Evolutionary conservation across 2,888 invertebrate species (phyloP), one percentile per base, ranked within the genome.

Genomic region (Alentia gelatinosa): DNA sequence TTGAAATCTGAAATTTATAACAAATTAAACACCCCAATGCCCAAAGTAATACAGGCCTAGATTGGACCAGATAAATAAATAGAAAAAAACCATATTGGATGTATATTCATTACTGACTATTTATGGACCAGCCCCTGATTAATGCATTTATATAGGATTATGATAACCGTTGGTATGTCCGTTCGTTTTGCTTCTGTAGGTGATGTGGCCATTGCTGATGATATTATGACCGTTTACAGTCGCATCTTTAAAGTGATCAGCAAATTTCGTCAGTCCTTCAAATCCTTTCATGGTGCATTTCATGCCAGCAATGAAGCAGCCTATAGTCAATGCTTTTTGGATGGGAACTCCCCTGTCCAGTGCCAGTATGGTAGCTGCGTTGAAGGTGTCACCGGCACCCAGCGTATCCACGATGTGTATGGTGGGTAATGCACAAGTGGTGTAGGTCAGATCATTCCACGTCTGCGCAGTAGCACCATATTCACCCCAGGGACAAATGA

Each of bases 321-420:
- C 97, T 94, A 97, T 97, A 12, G 95, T 95, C 0, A 97, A 96
- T 23, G 97, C 97, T 0, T 96, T 94, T n/a, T 96, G 94, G 12
- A 97, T 93, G 3, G 95, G 89, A 39, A 83, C 33, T 0, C 97
- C 96, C 86, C 95, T 94, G 50, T 96, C 96, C 33, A 97, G 94
- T 50, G 96, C 96, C 93, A 96, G 97, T 83, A 98, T 96, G n/a
- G 97, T 96, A 0, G 97, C 97, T 0, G 97, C 97, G 90, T 97
- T 96, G 94, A 97, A 97, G 0, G 97, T 97, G 93, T 97, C 97
- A 0, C 97, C 97, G 7, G 97, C 97, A 0, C 97, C 97, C 1
- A 97, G 96, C 0, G 97, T 97, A 93, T 97, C 97, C 0, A 97
- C 96, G 0, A 97, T 95, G 90, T 96, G 95, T 0, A 94, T 92